These are phyloP conservation scores for Sphinx pinastri DNA, from an alignment of 2,888 invertebrate species.

Conservation along the genomic window DNA sequence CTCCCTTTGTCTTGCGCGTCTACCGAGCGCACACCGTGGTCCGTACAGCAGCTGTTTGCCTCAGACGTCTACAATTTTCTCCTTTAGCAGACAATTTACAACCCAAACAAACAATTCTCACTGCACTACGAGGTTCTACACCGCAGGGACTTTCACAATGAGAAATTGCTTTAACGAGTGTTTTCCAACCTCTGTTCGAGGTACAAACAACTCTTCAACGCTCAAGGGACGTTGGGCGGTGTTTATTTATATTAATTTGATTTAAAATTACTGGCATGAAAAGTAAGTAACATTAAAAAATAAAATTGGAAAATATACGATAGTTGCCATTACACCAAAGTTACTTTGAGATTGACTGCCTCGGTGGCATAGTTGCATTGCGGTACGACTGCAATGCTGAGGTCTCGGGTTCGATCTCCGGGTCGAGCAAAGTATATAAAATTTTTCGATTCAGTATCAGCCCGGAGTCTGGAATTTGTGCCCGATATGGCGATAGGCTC, in stretches of 20 bases:
- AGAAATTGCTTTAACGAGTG: conserved; percentile 22
- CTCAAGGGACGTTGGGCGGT: neutral
- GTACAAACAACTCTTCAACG: neutral
- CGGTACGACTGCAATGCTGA: no score
- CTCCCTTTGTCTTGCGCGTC: neutral
- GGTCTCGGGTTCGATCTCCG: no score
- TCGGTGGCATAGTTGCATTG: no score
- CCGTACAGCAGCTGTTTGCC: conserved; percentile 7
- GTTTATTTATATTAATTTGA: neutral
- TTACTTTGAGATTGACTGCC: no score
- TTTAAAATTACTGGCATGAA: neutral
- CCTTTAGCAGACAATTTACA: conserved; percentile 16
- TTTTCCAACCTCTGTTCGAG: conserved; percentile 1
- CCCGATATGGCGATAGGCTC: no score
- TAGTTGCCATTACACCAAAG: no score
- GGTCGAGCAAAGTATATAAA: no score
- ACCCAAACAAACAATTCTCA: conserved; percentile 18
- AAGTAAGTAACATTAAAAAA: neutral
- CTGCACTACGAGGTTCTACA: conserved; percentile 3
- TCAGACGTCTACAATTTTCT: conserved; percentile 17
- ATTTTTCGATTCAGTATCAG: no score
- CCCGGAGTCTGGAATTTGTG: no score
- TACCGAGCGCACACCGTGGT: neutral
- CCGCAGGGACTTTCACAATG: conserved; percentile 20
- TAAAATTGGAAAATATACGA: neutral